phyloP scores from a whole-genome alignment of 35 echinoderm and acorn worm species.

The Ophiothrix spiculata region DNA sequence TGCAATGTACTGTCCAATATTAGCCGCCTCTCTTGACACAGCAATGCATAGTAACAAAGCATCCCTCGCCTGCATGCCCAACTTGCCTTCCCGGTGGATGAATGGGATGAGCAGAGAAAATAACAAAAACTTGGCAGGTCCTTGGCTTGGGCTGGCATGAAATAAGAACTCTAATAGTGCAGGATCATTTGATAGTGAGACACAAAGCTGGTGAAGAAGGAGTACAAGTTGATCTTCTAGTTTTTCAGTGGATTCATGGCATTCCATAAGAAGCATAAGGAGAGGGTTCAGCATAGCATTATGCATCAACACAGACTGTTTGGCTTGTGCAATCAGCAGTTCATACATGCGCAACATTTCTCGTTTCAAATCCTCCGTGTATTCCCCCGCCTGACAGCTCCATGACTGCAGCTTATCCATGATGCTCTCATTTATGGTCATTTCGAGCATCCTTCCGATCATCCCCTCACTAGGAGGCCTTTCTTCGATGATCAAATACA shows the following conservation, averaged over 20 bases:
- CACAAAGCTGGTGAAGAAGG: constrained; percentile 84
- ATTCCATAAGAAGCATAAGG: constrained; percentile 62
- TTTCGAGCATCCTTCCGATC: constrained; percentile 66
- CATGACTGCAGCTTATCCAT: constrained; percentile 82
- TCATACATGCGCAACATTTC: constrained; percentile 83
- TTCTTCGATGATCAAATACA: constrained; percentile 83
- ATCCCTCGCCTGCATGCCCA: constrained; percentile 90
- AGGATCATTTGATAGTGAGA: constrained; percentile 75
- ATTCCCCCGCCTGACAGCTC: constrained; percentile 63
- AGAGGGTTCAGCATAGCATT: constrained; percentile 80
- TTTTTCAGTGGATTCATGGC: constrained; percentile 64
- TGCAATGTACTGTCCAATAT: constrained; percentile 91
- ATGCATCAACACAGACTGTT: constrained; percentile 80
- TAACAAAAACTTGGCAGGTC: constrained; percentile 94
- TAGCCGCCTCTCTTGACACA: constrained; percentile 72
- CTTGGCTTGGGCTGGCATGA: constrained; percentile 96
- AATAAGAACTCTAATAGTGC: constrained; percentile 88
- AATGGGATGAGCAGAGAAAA: constrained; percentile 97
- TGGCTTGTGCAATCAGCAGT: constrained; percentile 76
- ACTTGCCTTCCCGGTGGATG: constrained; percentile 81
- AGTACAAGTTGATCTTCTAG: constrained; percentile 78
- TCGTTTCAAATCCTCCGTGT: constrained; percentile 73
- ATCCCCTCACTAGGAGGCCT: constrained; percentile 47
- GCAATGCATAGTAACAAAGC: constrained; percentile 92
- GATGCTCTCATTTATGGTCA: constrained; percentile 64